Evolutionary conservation across 2,113 vertebrate genomes (phyloP).

Genomic region (Eurypyga helias): DNA sequence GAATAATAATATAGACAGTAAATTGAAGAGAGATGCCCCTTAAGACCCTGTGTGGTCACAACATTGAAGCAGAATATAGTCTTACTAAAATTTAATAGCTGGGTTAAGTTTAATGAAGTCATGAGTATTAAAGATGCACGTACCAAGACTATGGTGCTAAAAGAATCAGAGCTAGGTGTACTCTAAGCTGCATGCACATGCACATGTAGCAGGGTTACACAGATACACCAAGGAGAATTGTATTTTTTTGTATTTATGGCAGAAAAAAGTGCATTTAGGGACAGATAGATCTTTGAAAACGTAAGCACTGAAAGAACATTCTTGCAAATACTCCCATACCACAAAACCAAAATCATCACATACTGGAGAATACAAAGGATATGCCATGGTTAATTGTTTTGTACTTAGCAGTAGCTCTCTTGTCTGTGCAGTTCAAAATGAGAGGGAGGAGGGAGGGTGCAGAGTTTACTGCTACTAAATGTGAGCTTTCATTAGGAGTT

Average conservation of each 20-base stretch:
- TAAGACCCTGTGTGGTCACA: background rate
- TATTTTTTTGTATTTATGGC: background rate
- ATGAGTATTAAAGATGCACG: background rate
- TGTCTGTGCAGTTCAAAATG: background rate
- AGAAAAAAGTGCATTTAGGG: background rate
- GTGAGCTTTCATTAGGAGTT: background rate
- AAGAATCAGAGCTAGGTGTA: background rate
- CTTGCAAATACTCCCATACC: background rate
- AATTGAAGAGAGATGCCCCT: background rate
- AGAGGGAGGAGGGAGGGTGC: background rate
- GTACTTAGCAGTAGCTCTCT: background rate
- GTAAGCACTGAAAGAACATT: background rate
- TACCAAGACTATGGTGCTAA: background rate
- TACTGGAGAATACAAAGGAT: background rate
- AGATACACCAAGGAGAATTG: background rate
- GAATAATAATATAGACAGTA: background rate
- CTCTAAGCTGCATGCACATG: background rate
- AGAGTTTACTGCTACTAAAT: background rate
- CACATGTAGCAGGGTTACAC: background rate
- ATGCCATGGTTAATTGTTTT: background rate
- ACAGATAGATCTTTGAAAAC: background rate
- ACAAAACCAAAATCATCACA: background rate
- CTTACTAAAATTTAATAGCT: background rate
- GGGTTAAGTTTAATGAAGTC: background rate
- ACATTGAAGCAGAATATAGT: background rate